A percentile compares a stretch with the other conserved stretches of the same genome.
phyloP scores from a whole-genome alignment of 2,797 vertebrate species.

The Pseudotriccus pelzelni region DNA sequence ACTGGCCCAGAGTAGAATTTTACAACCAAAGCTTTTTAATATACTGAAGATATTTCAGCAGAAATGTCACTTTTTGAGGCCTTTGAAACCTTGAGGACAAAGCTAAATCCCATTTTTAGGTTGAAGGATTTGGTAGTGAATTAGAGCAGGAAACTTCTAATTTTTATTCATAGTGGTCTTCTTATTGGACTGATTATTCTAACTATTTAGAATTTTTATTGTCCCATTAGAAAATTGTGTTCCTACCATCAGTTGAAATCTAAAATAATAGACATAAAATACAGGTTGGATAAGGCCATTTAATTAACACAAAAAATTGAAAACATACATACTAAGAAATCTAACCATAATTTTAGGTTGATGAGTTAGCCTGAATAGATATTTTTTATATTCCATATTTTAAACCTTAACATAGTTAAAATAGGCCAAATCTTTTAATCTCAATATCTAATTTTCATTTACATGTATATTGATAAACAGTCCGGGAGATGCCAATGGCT shows the following conservation, averaged over 20 bases:
- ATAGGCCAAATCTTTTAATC: not conserved
- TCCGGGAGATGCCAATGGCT: not conserved
- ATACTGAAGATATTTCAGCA: not conserved
- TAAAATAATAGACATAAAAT: conserved; percentile 18
- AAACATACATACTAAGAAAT: not conserved
- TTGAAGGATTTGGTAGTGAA: not conserved
- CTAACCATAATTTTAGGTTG: not conserved
- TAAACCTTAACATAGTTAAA: conserved; percentile 3
- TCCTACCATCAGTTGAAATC: not conserved
- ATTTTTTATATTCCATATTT: not conserved
- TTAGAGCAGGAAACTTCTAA: not conserved
- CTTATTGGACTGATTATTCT: not conserved
- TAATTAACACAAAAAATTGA: conserved; percentile 11
- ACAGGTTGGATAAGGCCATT: not conserved
- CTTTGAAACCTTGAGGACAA: not conserved
- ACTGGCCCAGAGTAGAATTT: not conserved
- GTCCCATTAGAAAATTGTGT: not conserved
- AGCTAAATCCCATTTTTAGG: not conserved
- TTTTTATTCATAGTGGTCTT: not conserved
- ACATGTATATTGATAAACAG: not conserved
- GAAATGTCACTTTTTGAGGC: not conserved
- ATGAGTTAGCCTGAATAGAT: not conserved
- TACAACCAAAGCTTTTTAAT: not conserved
- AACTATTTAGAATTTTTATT: conserved; percentile 26
- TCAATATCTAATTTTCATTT: not conserved